Base-by-base conservation (phyloP, 30 jellyfish, hydroid and myxozoan genomes). In the Aurelia aurita region DNA sequence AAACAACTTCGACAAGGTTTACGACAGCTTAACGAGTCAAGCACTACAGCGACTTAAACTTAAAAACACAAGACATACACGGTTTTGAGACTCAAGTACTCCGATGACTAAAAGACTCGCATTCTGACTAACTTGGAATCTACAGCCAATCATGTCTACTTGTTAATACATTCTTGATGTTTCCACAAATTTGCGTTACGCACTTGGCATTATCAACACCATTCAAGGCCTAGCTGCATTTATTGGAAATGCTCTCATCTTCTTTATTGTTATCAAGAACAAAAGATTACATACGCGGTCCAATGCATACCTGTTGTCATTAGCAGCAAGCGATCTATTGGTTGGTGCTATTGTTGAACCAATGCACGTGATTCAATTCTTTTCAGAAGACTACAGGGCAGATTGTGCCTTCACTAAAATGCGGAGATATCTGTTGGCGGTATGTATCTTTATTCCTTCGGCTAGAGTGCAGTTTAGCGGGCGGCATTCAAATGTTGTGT, bases 301-400 rank as follows among this genome's bases (percentile, higher is more conserved):
- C 76, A 89, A 58, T 32, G n/a, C 23, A 23, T 49, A 77, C 49
- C 54, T 79, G 29, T 32, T 60, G 18, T 89, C 97, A 9, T 64
- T 89, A 55, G 94, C 97, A 6, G 72, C 76, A 27, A 68, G 90
- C 21, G 97, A 89, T 64, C 25, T 82, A 39, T 47, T 80, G 21
- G 95, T 89, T 69, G 97, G 95, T 5, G 23, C 51, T 12, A 43
- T 80, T 20, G 57, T 89, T 12, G 74, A 67, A 16, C 94, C 94
- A 16, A 18, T 80, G 26, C 22, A 70, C 3, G 72, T 44, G 14
- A 16, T 55, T 58, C 97, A 89, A 57, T 32, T 79, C 29, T 45
- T 89, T n/a, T 55, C 60, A 9, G 22, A 45, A 15, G 47, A 77
- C 8, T 62, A 72, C 28, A 86, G 65, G 77, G 25, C 23, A 15